Base-by-base conservation (phyloP, 23 tunicate species). In the Pegea sp. region DNA sequence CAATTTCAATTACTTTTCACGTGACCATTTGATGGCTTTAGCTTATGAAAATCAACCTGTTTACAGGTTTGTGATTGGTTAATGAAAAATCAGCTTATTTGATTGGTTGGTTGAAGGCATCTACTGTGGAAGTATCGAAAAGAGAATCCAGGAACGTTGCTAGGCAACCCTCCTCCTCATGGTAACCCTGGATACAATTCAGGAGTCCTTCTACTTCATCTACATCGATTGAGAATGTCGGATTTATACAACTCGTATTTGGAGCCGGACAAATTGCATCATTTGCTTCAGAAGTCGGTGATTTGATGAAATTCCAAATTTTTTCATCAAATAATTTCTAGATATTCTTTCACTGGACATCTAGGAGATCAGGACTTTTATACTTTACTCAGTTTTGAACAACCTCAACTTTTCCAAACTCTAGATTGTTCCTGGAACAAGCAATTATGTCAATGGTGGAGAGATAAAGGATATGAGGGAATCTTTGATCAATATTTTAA, bases 371-470 rank as follows among this genome's bases (percentile, higher is more conserved):
- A 81, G 34, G 93, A 81, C 29, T 81, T 81, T 59, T 81, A 49
- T 59, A 81, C 81, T 24, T 33, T 81, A 16, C 60, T 81, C 31
- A 67, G 75, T 34, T 64, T 81, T 31, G 80, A 72, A 26, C 59
- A 51, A 19, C 81, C 93, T 19, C 53, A 61, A 44, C 57, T 81
- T 0, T 81, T 81, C 49, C 53, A 65, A 52, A 31, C 25, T 29
- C 55, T 81, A 28, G 64, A 63, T 11, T 81, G 93, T 67, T 31
- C 51, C 25, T 81, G 80, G 81, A 81, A 81, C 33, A 43, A 63
- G 18, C 93, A 81, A 65, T 42, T 81, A 1, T 81, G 93, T 34
- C 66, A 72, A 44, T 81, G 93, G 93, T 81, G 93, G 93, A 81
- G 54, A 63, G 26, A 52, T 30, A 65, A 72, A 30, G 93, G 93